Evolutionary conservation across 2,888 invertebrate species (phyloP).

Genomic region (Tanypteryx hageni): DNA sequence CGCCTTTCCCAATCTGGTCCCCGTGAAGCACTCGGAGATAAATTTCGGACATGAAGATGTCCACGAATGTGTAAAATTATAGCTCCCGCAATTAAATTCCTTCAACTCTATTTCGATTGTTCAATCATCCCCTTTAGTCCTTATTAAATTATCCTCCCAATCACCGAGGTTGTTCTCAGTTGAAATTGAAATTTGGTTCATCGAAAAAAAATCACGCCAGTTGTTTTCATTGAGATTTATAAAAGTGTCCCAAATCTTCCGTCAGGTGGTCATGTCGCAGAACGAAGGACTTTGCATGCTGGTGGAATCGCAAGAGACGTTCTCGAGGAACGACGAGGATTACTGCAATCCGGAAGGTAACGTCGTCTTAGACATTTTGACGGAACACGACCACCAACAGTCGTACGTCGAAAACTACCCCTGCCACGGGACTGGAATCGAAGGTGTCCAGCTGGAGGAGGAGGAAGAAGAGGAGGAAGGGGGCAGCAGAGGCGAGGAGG

Average conservation of each 20-base stretch:
- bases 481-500: slow-evolving; percentile 64
- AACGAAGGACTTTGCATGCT: slow-evolving; percentile 45
- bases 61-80: too few species aligned
- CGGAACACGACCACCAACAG: not conserved
- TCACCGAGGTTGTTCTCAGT: too few species aligned
- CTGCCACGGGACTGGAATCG: not conserved
- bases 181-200: too few species aligned
- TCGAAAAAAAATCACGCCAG: too few species aligned
- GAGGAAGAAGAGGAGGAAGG: slow-evolving; percentile 52
- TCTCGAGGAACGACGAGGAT: slow-evolving; percentile 27
- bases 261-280: slow-evolving; percentile 51
- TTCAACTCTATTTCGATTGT: too few species aligned
- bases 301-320: slow-evolving; percentile 40
- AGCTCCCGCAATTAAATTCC: too few species aligned
- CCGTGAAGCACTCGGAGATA: too few species aligned
- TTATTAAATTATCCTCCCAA: too few species aligned
- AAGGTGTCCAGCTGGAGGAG: slow-evolving; percentile 65
- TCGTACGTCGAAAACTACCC: not conserved
- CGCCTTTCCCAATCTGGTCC: too few species aligned
- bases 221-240: too few species aligned
- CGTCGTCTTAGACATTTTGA: slow-evolving; percentile 31
- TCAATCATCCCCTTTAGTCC: too few species aligned
- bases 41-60: too few species aligned
- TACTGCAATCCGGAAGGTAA: not conserved
- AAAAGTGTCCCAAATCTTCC: not conserved